Percentiles rank a stretch among this genome's conserved stretches.
phyloP scores from a whole-genome alignment of 2,797 vertebrate species.

The Rhinogobio ventralis region DNA sequence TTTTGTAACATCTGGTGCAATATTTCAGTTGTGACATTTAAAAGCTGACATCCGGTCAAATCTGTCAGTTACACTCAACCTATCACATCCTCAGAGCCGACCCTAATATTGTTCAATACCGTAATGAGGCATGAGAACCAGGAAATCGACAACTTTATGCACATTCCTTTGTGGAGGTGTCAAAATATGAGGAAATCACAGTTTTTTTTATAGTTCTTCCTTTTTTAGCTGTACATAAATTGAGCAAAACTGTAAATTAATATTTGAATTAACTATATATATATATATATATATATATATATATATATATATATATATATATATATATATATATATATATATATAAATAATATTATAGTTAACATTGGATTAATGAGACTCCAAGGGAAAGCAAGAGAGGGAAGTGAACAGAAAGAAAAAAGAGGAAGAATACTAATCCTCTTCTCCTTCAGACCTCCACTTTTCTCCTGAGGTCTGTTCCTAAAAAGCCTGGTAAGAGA shows the following conservation, averaged over 20 bases:
- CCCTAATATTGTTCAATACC: neutral
- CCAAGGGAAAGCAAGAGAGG: neutral
- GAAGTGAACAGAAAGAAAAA: neutral
- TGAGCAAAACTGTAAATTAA: neutral
- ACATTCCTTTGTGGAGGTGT: neutral
- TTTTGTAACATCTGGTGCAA: conserved; percentile 11
- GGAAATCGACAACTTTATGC: neutral
- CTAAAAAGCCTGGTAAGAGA: conserved; percentile 44
- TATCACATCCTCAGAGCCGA: neutral
- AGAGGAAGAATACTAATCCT: conserved; percentile 24
- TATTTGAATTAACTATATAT: neutral
- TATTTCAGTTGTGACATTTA: conserved; percentile 33
- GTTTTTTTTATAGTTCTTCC: neutral
- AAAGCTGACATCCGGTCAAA: conserved; percentile 8
- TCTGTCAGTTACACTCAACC: conserved; percentile 23
- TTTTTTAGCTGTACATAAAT: neutral
- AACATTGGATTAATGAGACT: neutral
- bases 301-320: neutral
- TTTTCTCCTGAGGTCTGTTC: conserved; percentile 49
- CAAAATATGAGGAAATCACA: neutral
- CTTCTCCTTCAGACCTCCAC: conserved; percentile 24
- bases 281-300: neutral
- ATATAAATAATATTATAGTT: too few relatives aligned
- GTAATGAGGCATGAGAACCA: neutral
- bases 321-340: neutral